Evolutionary conservation across 2,797 vertebrate species (phyloP).

Genomic region (Tapirus indicus): DNA sequence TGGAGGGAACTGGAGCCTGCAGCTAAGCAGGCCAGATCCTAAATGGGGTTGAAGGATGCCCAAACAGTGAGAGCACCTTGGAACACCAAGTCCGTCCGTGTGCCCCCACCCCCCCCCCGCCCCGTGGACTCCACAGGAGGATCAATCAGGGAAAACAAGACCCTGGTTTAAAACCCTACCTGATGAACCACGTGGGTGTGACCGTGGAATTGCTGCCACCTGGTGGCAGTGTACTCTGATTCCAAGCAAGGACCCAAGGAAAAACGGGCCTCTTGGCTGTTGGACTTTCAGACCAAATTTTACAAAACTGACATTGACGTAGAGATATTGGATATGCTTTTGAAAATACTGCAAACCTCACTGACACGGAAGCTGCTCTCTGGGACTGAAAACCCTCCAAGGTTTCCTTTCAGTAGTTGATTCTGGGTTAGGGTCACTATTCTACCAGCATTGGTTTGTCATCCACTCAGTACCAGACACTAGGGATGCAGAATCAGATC

Average conservation of each 20-base stretch:
- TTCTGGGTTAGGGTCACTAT: background rate
- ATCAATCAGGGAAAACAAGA: background rate
- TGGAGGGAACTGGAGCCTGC: background rate
- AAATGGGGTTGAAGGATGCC: background rate
- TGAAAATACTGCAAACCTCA: background rate
- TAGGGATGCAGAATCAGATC: no score
- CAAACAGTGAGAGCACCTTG: background rate
- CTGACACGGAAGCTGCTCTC: no score
- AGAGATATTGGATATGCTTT: background rate
- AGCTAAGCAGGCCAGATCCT: background rate
- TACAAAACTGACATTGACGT: background rate
- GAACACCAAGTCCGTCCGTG: background rate
- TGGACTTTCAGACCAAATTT: background rate
- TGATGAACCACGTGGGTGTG: background rate
- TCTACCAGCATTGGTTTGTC: background rate
- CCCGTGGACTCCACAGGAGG: background rate
- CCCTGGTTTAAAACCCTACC: background rate
- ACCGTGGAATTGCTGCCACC: slow-evolving; percentile 65
- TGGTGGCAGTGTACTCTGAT: slow-evolving; percentile 44
- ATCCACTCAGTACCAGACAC: background rate
- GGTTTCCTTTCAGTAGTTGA: background rate
- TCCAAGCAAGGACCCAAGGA: background rate
- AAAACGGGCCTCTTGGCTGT: background rate
- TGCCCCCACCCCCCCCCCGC: no score
- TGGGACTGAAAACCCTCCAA: background rate